phyloP scores from a whole-genome alignment of 2,888 invertebrate genomes.

The Drosophila eohydei region DNA sequence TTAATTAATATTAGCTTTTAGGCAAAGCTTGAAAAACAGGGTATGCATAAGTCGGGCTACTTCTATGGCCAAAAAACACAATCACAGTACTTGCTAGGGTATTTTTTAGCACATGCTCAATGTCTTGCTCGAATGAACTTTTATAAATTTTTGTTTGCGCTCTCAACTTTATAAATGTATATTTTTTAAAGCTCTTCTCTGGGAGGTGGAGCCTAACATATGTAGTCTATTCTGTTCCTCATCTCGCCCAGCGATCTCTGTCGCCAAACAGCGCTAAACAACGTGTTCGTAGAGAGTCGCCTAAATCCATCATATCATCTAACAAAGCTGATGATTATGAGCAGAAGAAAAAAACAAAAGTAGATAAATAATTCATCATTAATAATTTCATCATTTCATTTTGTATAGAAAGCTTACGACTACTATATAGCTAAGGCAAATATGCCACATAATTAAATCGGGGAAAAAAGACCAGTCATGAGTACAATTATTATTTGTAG shows the following conservation, averaged over 20 bases:
- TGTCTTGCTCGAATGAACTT: neutral
- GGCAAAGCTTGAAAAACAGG: neutral
- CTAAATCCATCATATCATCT: conserved; percentile 1
- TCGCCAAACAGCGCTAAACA: neutral
- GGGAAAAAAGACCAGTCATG: conserved; percentile 17
- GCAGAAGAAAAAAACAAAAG: neutral
- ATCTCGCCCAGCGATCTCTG: conserved; percentile 6
- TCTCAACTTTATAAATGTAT: neutral
- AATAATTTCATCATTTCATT: conserved; percentile 24
- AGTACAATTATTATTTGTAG: conserved; percentile 19
- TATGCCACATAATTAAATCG: conserved; percentile 48
- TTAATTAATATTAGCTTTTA: no score
- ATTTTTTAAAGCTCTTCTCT: neutral
- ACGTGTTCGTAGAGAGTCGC: conserved; percentile 16
- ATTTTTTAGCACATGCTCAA: neutral
- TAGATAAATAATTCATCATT: conserved; percentile 6
- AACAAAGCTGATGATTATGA: conserved; percentile 15
- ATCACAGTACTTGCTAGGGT: neutral
- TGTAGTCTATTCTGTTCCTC: conserved; percentile 4
- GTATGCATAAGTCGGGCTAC: no score
- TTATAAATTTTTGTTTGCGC: neutral
- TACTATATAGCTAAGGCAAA: conserved; percentile 31
- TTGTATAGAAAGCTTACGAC: conserved; percentile 40
- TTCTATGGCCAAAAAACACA: neutral
- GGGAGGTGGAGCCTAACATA: neutral